Evolutionary conservation across 2,888 invertebrate species (phyloP).

Genomic region (Harpagoxenus sublaevis): DNA sequence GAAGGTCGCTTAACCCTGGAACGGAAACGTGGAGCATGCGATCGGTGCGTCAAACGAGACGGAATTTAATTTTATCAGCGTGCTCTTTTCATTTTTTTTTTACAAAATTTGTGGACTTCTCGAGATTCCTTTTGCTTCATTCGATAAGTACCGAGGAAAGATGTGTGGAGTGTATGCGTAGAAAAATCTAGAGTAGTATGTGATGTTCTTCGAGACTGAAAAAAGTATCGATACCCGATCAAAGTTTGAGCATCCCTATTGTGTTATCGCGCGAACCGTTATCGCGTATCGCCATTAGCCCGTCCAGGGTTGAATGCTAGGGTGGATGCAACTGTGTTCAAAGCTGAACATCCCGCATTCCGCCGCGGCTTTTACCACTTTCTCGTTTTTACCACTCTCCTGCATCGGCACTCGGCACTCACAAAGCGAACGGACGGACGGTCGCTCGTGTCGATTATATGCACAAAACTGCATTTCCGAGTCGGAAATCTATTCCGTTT

Average conservation of each 20-base stretch:
- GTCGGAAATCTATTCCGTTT: slow-evolving; percentile 66
- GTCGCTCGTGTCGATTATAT: slow-evolving; percentile 44
- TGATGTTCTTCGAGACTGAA: background rate
- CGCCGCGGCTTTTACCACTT: slow-evolving; percentile 72
- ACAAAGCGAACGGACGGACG: background rate
- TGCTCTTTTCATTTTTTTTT: background rate
- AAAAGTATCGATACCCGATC: background rate
- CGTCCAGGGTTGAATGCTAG: slow-evolving; percentile 13
- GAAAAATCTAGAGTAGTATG: background rate
- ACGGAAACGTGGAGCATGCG: background rate
- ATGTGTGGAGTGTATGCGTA: background rate
- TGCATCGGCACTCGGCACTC: slow-evolving; percentile 27
- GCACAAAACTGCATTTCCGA: slow-evolving; percentile 60
- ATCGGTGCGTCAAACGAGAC: background rate
- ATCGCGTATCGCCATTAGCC: background rate
- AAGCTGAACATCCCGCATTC: slow-evolving; percentile 65
- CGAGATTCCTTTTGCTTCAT: background rate
- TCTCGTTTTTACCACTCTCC: slow-evolving; percentile 74
- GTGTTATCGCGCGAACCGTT: background rate
- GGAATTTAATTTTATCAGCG: background rate
- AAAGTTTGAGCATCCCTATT: background rate
- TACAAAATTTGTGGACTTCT: background rate
- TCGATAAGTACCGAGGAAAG: background rate
- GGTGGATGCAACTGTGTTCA: slow-evolving; percentile 60
- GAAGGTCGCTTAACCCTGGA: slow-evolving; percentile 44